Evolutionary conservation across 2,113 vertebrate species (phyloP).

Genomic region (Microcebus jonahi): DNA sequence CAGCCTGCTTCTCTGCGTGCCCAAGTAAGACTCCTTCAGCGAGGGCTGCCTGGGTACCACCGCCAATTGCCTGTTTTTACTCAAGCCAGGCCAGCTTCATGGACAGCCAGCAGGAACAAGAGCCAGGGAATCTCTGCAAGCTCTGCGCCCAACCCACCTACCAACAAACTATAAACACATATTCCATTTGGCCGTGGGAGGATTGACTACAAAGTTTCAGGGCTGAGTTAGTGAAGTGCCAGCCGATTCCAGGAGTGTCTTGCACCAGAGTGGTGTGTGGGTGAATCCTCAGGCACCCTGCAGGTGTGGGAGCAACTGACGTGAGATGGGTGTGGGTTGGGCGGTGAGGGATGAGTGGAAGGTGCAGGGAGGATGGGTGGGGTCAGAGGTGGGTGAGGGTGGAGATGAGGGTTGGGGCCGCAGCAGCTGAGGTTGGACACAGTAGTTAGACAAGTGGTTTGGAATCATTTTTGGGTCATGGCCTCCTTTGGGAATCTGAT

Average conservation of each 20-base stretch:
- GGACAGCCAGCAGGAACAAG: not conserved
- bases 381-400: slow-evolving; percentile 45
- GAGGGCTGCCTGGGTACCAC: not conserved
- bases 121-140: not conserved
- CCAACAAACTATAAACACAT: not conserved
- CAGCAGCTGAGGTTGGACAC: not conserved
- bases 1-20: not conserved
- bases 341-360: slow-evolving; percentile 37
- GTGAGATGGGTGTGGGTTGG: slow-evolving; percentile 61
- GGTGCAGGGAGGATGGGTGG: slow-evolving; percentile 28
- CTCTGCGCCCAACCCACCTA: not conserved
- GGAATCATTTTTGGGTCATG: slow-evolving; percentile 19
- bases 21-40: not conserved
- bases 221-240: slow-evolving; percentile 9
- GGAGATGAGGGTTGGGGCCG: slow-evolving; percentile 25
- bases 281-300: slow-evolving; percentile 41
- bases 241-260: slow-evolving; percentile 40
- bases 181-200: slow-evolving; percentile 33
- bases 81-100: not conserved
- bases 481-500: slow-evolving; percentile 34
- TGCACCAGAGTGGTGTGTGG: slow-evolving; percentile 72
- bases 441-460: slow-evolving; percentile 22
- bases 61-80: not conserved
- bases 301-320: slow-evolving; percentile 67
- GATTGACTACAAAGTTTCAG: slow-evolving; percentile 38